Conservation (phyloP, 2,797 vertebrate genomes). For the Brachyalestes nurse region DNA sequence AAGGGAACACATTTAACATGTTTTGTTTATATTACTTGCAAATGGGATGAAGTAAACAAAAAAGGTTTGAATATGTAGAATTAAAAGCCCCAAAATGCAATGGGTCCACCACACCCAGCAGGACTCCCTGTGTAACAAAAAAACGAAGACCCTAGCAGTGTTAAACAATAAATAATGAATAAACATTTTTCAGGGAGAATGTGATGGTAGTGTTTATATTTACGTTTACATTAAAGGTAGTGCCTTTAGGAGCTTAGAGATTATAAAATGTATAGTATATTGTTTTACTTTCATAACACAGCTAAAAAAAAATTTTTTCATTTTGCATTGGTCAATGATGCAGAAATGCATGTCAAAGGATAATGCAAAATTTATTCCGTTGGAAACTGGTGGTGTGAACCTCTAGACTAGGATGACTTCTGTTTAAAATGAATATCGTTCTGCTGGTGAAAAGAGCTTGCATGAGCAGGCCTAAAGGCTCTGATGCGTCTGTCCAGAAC, state of each 20-base stretch:
- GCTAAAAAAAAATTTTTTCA: too few relatives aligned
- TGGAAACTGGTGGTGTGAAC: neutral
- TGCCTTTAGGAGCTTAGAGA: neutral
- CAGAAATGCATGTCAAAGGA: neutral
- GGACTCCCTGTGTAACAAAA: too few relatives aligned
- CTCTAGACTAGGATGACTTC: neutral
- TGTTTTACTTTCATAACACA: neutral
- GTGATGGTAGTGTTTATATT: neutral
- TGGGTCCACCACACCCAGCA: too few relatives aligned
- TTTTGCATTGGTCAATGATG: neutral
- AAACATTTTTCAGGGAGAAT: neutral
- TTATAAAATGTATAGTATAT: neutral
- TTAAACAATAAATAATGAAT: neutral
- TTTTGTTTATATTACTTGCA: too few relatives aligned
- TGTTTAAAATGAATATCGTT: neutral
- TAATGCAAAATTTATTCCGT: neutral
- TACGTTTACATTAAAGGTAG: too few relatives aligned
- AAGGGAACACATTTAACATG: too few relatives aligned
- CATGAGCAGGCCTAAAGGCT: neutral
- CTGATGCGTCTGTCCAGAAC: constrained; percentile 38
- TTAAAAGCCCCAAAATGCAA: too few relatives aligned
- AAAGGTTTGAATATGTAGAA: too few relatives aligned
- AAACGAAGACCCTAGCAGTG: too few relatives aligned
- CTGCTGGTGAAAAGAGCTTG: neutral
- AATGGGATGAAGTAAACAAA: too few relatives aligned